Evolutionary conservation across 2,888 invertebrate species (phyloP).

Genomic region (Phyto melanocephala): DNA sequence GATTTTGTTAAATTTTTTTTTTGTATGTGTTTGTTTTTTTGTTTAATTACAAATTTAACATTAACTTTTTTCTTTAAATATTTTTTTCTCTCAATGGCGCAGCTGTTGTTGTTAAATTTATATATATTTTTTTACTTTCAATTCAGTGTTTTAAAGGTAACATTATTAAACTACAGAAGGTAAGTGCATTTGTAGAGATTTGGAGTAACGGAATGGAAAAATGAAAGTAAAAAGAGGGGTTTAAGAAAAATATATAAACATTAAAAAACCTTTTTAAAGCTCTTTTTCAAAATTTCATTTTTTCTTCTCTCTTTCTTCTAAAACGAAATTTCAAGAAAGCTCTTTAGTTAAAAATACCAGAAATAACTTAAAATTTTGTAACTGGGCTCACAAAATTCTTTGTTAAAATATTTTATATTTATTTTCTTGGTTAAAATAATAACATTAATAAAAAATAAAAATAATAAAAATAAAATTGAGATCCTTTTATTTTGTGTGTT

Average conservation of each 20-base stretch:
- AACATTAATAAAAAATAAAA: neutral
- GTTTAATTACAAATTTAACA: slow-evolving; percentile 27
- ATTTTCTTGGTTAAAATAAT: neutral
- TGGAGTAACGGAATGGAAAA: neutral
- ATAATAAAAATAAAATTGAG: slow-evolving; percentile 36
- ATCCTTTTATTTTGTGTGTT: slow-evolving; percentile 27
- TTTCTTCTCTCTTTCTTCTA: too few relatives aligned
- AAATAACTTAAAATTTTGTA: slow-evolving; percentile 39
- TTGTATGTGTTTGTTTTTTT: neutral
- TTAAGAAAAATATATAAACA: neutral
- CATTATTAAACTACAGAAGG: slow-evolving; percentile 37
- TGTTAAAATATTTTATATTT: neutral
- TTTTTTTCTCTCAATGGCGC: slow-evolving; percentile 37
- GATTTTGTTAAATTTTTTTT: slow-evolving; percentile 14
- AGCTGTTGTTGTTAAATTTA: slow-evolving; percentile 30
- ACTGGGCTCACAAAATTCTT: slow-evolving; percentile 57
- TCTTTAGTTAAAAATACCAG: slow-evolving; percentile 10
- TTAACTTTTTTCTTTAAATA: slow-evolving; percentile 13
- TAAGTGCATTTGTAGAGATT: slow-evolving; percentile 46
- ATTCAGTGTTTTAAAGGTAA: slow-evolving; percentile 44
- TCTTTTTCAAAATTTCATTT: slow-evolving; percentile 55
- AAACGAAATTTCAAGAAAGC: slow-evolving; percentile 58
- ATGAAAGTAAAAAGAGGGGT: neutral
- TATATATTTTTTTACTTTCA: neutral
- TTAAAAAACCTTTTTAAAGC: slow-evolving; percentile 26